A percentile compares a stretch with the other conserved stretches of the same genome.
These are phyloP conservation scores for Epinotia demarniana DNA, from an alignment of 2,888 invertebrate species.

Conservation along the genomic window DNA sequence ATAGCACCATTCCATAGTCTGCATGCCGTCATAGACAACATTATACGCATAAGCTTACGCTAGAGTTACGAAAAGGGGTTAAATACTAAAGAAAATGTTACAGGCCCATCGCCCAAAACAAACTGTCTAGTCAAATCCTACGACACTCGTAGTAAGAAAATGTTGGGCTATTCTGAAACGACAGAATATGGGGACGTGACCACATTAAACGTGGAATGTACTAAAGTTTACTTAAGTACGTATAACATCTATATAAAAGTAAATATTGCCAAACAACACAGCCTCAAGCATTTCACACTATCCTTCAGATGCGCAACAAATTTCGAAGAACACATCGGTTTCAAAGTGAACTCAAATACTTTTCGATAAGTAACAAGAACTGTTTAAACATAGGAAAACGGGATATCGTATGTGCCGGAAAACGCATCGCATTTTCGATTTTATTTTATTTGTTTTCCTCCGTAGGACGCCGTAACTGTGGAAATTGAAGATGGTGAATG, in stretches of 20 bases:
- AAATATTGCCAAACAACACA: background rate
- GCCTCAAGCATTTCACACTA: constrained; percentile 1
- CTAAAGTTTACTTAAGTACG: no score
- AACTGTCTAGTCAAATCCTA: no score
- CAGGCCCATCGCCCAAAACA: no score
- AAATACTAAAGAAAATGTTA: no score
- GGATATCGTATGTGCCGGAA: background rate
- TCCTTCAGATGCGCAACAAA: background rate
- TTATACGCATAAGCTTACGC: no score
- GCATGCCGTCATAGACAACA: no score
- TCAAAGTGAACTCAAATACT: constrained; percentile 16
- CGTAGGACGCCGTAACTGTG: constrained; percentile 12
- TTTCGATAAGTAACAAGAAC: constrained; percentile 29
- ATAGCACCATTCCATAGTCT: no score
- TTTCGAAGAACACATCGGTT: constrained; percentile 7
- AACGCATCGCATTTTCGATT: background rate
- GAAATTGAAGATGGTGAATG: constrained; percentile 22
- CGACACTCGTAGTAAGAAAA: no score
- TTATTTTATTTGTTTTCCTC: constrained; percentile 15
- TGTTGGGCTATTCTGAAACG: no score
- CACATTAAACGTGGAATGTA: no score
- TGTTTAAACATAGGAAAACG: constrained; percentile 26
- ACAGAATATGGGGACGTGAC: no score
- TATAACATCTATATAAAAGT: background rate
- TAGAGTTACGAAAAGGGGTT: no score